Evolutionary conservation across 2,888 invertebrate species (phyloP).

Genomic region (Sceliomorpha sp.): DNA sequence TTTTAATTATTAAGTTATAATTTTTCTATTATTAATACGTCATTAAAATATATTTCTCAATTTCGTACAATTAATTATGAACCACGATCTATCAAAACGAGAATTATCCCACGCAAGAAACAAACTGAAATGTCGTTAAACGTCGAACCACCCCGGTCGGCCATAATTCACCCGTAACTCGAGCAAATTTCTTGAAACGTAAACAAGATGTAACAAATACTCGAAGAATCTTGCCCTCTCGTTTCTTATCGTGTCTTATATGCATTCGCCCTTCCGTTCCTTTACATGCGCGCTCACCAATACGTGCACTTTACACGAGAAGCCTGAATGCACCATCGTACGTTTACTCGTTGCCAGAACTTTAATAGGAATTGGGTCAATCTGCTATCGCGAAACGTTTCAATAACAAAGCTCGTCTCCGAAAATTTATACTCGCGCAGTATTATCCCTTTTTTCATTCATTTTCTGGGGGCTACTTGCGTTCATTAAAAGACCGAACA

Average conservation of each 20-base stretch:
- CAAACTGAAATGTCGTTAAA: too few species aligned
- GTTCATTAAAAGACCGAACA: too few species aligned
- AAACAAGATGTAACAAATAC: slow-evolving; percentile 1
- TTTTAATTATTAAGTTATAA: too few species aligned
- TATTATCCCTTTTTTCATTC: too few species aligned
- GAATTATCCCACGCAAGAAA: too few species aligned
- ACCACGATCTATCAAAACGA: too few species aligned
- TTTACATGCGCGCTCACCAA: slow-evolving; percentile 24
- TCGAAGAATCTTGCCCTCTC: background rate
- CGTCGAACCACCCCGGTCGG: too few species aligned
- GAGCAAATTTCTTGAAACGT: background rate
- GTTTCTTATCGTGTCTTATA: slow-evolving; percentile 16
- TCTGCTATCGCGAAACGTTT: slow-evolving; percentile 23
- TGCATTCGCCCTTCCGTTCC: slow-evolving; percentile 16
- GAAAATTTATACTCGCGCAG: slow-evolving; percentile 5
- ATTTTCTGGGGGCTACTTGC: too few species aligned
- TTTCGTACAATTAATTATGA: too few species aligned
- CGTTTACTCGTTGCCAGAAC: slow-evolving; percentile 30
- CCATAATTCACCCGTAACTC: too few species aligned
- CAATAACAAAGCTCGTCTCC: slow-evolving; percentile 27
- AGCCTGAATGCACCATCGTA: slow-evolving; percentile 4
- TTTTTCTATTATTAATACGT: too few species aligned
- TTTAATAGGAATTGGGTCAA: slow-evolving; percentile 42
- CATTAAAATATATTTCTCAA: too few species aligned
- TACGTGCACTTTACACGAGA: slow-evolving; percentile 34